Evolutionary conservation across 2,888 invertebrate species (phyloP).

Genomic region (Lochmaea crataegi): DNA sequence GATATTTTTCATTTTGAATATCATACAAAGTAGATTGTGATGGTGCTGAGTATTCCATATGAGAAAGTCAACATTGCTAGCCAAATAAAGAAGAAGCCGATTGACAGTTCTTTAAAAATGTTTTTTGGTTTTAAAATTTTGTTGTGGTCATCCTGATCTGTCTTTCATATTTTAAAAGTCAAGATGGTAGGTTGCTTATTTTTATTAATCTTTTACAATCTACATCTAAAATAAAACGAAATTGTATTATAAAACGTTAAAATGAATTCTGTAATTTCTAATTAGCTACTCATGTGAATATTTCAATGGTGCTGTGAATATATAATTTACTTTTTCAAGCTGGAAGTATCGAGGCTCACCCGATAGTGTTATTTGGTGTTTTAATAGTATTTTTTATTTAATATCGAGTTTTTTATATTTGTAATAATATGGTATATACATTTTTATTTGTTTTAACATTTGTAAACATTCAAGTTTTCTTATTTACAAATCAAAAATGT

Average conservation of each 20-base stretch:
- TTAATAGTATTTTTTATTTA: not conserved
- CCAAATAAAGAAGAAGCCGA: not conserved
- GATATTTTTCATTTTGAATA: too few species aligned
- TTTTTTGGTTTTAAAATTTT: conserved; percentile 18
- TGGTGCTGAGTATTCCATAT: not conserved
- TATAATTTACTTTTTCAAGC: not conserved
- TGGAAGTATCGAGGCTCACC: not conserved
- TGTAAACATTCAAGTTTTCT: not conserved
- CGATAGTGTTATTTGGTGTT: not conserved
- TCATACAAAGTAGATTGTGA: not conserved
- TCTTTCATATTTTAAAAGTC: conserved; percentile 32
- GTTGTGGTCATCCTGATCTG: conserved; percentile 28
- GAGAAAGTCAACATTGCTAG: not conserved
- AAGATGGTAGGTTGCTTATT: conserved; percentile 37
- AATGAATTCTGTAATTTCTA: conserved; percentile 1
- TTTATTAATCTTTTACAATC: conserved; percentile 26
- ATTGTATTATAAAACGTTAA: not conserved
- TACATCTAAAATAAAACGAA: conserved; percentile 10
- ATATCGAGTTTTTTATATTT: not conserved
- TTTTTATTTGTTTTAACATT: not conserved
- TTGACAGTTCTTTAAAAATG: not conserved
- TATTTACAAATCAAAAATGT: not conserved
- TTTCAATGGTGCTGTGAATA: conserved; percentile 1
- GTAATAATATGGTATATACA: not conserved
- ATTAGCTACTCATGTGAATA: conserved; percentile 4